A percentile compares a stretch with the other conserved stretches of the same genome.
Conservation (phyloP, 2,888 invertebrate species). For the Cepaea hortensis region DNA sequence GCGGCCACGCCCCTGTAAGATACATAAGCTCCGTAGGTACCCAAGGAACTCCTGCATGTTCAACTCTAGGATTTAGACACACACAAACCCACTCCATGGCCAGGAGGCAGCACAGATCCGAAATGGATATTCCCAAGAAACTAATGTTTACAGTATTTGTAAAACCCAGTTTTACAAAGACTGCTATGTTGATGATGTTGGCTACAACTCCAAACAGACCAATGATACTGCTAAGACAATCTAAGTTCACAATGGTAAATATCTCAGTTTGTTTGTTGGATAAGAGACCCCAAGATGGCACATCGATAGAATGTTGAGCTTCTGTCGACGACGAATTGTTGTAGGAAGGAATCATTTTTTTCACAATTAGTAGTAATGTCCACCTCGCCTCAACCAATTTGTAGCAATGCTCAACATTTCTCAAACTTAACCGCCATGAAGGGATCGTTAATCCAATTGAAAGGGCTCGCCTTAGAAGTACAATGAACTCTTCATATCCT, state of each 20-base stretch:
- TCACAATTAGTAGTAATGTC: too few species aligned
- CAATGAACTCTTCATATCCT: too few species aligned
- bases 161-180: background rate
- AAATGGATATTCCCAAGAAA: background rate
- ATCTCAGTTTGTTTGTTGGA: background rate
- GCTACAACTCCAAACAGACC: background rate
- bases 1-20: conserved; percentile 3
- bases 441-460: too few species aligned
- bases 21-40: background rate
- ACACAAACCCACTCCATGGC: background rate
- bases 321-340: background rate
- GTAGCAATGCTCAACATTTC: too few species aligned
- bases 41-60: background rate
- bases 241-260: background rate
- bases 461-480: too few species aligned
- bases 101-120: background rate
- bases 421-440: too few species aligned
- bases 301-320: background rate
- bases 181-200: background rate
- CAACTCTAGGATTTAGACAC: background rate
- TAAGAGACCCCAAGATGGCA: background rate
- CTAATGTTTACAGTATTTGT: background rate
- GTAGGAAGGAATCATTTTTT: too few species aligned
- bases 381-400: too few species aligned
- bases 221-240: background rate